A percentile compares a stretch with the other conserved stretches of the same genome.
These are phyloP conservation scores for Lasaia peninsularis DNA, from an alignment of 1,140 invertebrate species.

Conservation along the genomic window DNA sequence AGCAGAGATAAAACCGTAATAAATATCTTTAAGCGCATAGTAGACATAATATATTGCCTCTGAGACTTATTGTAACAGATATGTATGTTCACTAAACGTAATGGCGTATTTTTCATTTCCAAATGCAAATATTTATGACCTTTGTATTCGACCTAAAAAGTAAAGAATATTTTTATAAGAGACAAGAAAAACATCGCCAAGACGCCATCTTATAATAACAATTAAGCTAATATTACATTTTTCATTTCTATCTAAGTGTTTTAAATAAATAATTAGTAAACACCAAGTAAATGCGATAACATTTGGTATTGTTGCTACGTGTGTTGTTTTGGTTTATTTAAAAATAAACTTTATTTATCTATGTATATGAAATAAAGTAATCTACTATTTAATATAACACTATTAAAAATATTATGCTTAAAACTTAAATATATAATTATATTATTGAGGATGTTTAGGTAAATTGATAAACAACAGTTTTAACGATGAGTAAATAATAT, in stretches of 20 bases:
- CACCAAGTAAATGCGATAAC: conserved; percentile 52
- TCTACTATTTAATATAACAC: background rate
- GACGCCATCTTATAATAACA: conserved; percentile 28
- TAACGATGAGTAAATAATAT: conserved; percentile 18
- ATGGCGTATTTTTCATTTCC: conserved; percentile 31
- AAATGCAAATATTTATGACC: conserved; percentile 1
- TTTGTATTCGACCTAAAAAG: background rate
- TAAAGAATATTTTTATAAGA: background rate
- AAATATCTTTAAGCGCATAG: conserved; percentile 28
- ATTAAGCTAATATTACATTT: conserved; percentile 31
- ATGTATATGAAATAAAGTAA: conserved; percentile 3
- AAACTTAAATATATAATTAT: conserved; percentile 1
- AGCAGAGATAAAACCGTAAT: conserved; percentile 33
- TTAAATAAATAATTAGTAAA: conserved; percentile 31
- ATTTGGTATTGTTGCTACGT: conserved; percentile 45
- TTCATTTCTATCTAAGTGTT: conserved; percentile 28
- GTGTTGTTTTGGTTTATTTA: conserved; percentile 6
- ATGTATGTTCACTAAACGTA: conserved; percentile 39
- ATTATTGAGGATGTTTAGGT: background rate
- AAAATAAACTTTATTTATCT: conserved; percentile 3
- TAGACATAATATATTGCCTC: conserved; percentile 36
- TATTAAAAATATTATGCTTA: conserved; percentile 6
- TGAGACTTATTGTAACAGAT: conserved; percentile 63
- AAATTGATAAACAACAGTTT: conserved; percentile 8
- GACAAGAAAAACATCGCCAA: conserved; percentile 29